Percentiles rank a stretch among this genome's conserved stretches.
phyloP scores from a whole-genome alignment of 2,888 invertebrate species.

The Leucania comma region DNA sequence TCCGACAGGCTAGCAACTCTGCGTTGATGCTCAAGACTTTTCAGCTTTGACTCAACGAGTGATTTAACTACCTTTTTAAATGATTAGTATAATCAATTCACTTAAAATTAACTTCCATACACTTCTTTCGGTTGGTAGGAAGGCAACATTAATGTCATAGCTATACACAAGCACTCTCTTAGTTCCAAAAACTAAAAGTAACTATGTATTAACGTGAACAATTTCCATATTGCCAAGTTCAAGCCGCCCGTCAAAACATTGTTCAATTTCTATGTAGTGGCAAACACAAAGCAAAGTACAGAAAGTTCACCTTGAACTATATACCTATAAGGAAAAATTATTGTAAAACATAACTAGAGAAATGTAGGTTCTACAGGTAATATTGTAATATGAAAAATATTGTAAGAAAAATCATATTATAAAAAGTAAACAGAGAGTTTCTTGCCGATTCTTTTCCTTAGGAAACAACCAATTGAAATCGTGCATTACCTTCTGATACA shows the following conservation, averaged over 20 bases:
- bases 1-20: no score
- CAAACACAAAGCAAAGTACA: neutral
- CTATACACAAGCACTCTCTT: neutral
- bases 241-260: constrained; percentile 3
- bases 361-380: no score
- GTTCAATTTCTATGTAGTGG: neutral
- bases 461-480: no score
- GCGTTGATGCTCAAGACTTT: no score
- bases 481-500: no score
- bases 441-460: no score
- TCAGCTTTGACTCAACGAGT: no score
- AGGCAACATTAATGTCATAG: neutral
- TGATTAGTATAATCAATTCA: neutral
- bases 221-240: constrained; percentile 28
- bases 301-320: neutral
- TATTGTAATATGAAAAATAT: no score
- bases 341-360: neutral
- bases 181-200: neutral
- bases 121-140: neutral
- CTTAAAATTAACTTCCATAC: neutral
- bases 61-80: no score
- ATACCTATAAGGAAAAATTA: neutral
- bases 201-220: constrained; percentile 6
- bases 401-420: no score
- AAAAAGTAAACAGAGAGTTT: no score